These are phyloP conservation scores for Spodoptera exigua DNA, from an alignment of 2,888 invertebrate genomes.

Conservation along the genomic window DNA sequence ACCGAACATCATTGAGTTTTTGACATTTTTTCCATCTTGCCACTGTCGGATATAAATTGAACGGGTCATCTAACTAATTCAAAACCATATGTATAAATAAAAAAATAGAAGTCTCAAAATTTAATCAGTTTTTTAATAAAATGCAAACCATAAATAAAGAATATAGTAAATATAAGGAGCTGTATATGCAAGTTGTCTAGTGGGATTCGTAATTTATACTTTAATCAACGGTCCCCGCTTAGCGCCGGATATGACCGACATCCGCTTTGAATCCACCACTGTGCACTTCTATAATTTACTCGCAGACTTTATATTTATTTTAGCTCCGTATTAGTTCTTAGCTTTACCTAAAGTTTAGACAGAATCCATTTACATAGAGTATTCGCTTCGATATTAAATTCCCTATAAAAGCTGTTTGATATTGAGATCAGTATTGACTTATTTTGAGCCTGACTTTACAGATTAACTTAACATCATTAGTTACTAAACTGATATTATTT, in stretches of 20 bases:
- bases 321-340: conserved; percentile 3
- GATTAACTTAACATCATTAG: too few relatives aligned
- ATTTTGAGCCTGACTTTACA: too few relatives aligned
- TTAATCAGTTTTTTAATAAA: neutral
- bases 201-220: conserved; percentile 70
- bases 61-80: too few relatives aligned
- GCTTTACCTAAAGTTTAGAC: neutral
- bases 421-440: neutral
- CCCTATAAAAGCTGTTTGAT: neutral
- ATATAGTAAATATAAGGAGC: neutral
- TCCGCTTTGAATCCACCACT: conserved; percentile 62
- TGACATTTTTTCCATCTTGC: too few relatives aligned
- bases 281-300: conserved; percentile 51
- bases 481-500: too few relatives aligned
- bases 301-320: conserved; percentile 24
- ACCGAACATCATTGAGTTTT: too few relatives aligned
- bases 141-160: too few relatives aligned
- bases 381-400: neutral
- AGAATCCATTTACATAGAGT: neutral
- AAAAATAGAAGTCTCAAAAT: neutral
- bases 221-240: conserved; percentile 70
- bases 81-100: neutral
- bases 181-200: conserved; percentile 22
- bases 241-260: conserved; percentile 71
- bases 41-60: too few relatives aligned